Evolutionary conservation across 1,140 invertebrate genomes (phyloP).

Genomic region (Drosophila nikananu): DNA sequence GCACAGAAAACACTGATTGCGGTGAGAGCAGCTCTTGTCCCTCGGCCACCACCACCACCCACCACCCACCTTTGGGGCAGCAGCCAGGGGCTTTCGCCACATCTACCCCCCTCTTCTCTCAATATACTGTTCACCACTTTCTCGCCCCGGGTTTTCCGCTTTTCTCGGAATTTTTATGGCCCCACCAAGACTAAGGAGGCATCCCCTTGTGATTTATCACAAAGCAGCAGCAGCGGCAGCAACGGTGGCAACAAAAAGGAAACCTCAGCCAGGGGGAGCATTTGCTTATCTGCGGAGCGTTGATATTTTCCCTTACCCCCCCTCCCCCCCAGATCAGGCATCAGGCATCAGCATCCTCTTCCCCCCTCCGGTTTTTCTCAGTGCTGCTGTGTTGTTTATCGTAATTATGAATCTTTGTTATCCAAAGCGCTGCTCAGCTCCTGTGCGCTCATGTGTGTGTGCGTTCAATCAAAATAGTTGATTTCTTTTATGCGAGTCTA

Average conservation of each 20-base stretch:
- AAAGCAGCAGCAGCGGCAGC: slow-evolving; percentile 31
- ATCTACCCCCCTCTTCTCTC: neutral
- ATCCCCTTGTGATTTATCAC: slow-evolving; percentile 57
- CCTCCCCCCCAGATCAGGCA: neutral
- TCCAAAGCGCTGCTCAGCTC: slow-evolving; percentile 44
- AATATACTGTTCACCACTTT: slow-evolving; percentile 9
- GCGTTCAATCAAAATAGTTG: slow-evolving; percentile 66
- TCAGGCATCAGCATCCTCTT: neutral
- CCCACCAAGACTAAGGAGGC: slow-evolving; percentile 32
- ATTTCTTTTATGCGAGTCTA: slow-evolving; percentile 55
- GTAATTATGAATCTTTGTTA: slow-evolving; percentile 72
- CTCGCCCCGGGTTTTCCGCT: slow-evolving; percentile 1
- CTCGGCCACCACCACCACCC: slow-evolving; percentile 12
- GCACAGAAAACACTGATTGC: slow-evolving; percentile 66
- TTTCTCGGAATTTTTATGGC: slow-evolving; percentile 39
- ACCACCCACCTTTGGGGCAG: no score
- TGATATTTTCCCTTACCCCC: slow-evolving; percentile 6
- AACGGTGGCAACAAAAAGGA: slow-evolving; percentile 41
- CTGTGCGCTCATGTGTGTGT: slow-evolving; percentile 52
- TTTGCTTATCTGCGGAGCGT: slow-evolving; percentile 64
- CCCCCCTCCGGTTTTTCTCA: neutral
- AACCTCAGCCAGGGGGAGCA: slow-evolving; percentile 41
- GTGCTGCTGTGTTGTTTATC: slow-evolving; percentile 50
- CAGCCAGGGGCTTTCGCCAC: no score
- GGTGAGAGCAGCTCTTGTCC: slow-evolving; percentile 48